Base-by-base conservation (phyloP, 2,113 vertebrate species). In the Hippocampus mohnikei region DNA sequence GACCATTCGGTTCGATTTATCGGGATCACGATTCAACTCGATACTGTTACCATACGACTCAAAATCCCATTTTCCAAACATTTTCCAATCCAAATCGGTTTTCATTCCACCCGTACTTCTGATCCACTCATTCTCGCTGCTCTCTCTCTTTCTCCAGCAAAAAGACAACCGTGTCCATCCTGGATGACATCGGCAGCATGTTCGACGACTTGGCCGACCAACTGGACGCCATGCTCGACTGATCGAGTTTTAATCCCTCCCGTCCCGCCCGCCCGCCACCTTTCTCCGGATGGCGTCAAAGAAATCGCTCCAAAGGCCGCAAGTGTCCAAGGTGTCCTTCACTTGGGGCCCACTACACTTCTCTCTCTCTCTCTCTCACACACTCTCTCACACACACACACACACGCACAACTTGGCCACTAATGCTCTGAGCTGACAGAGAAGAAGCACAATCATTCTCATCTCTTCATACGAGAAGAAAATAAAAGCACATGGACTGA, bases 111-210 rank as follows among this genome's bases (percentile, higher is more conserved):
- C 42, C 11, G 2, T 44, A 5, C 48, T 50, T 18, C 48, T 50
- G 7, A 20, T 50, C 1, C 20, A 53, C 27, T 33, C 2, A 29
- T 59, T 33, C 27, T 29, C 27, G 6, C 12, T n/a, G 16, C 8
- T 68, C 42, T 37, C 33, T 37, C 33, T 37, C 42, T 11, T 67
- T 67, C 23, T 76, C 83, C 46, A 75, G 75, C 67, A 87, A 90
- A 67, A 87, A 87, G 76, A 66, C 81, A 3, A 75, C 87, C 0
- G 89, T 84, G 62, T 91, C 89, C 82, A 91, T 91, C 79, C 79
- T 91, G 87, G 89, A 91, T 4, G 89, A 91, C 86, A 91, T 91
- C 72, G 89, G 89, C 82, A 91, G 84, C 86, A 91, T 91, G 89
- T 91, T 91, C 69, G 89, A 91, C 58, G 89, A 91, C 81, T 79